Evolutionary conservation across 2,113 vertebrate species (phyloP), one percentile per base, ranked within the genome.

Genomic region (Microtus montanus): DNA sequence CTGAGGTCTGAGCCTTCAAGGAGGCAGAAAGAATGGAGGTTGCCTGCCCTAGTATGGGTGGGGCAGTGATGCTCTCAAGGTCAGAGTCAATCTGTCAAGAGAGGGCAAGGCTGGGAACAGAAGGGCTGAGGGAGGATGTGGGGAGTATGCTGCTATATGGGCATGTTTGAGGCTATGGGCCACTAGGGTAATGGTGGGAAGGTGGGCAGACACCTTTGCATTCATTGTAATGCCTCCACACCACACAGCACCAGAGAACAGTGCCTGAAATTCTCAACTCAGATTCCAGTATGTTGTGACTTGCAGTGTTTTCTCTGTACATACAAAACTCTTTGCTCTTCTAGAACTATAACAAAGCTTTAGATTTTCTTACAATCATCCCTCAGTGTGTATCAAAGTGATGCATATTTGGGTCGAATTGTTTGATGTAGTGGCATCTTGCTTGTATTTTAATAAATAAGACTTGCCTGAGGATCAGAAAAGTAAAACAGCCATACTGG

Each of bases 71-170:
- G 41, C 68, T 15, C 2, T 75, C 26, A 3, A 28, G 41, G 41
- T 89, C 63, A 10, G 1, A 6, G 35, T 38, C 12, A 19, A 3
- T 24, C 89, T 83, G 28, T 11, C 33, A 33, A 41, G 52, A 84
- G 49, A 9, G 13, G 33, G 19, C 33, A 10, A 17, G 54, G 28
- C n/a, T 44, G 71, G 70, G 87, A 33, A 13, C 17, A 1, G 11
- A 47, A 30, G 5, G 7, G 9, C 4, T 5, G 5, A 35, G 30
- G 35, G 38, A 30, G 19, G 28, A 13, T 49, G 6, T 6, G 52
- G 12, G 15, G 24, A 35, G 9, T 4, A 3, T 78, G 2, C 3
- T n/a, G 4, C 19, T 24, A 6, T 15, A 3, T 7, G 2, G 7
- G 41, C 3, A 13, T 0, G 0, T 41, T 9, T 26, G 13, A 84